phyloP scores from a whole-genome alignment of 2,797 vertebrate species.

The Naso thynnoides region DNA sequence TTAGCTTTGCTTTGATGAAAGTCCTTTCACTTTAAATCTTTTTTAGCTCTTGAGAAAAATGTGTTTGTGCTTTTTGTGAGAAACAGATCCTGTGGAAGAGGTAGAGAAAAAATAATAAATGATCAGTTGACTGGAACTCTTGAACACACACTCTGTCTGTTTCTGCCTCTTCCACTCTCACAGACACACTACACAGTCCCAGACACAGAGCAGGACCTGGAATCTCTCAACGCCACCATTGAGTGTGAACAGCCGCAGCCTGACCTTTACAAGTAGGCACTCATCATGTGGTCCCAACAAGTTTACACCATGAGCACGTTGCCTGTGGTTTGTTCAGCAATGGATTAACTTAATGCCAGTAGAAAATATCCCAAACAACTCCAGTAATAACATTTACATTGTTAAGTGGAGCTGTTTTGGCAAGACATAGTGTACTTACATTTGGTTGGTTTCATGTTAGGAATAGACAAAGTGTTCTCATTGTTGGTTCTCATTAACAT shows the following conservation, averaged over 20 bases:
- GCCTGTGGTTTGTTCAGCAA: slow-evolving; percentile 24
- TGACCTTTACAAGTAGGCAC: slow-evolving; percentile 97
- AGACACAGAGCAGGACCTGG: slow-evolving; percentile 89
- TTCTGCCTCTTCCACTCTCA: slow-evolving; percentile 37
- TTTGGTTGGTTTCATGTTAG: slow-evolving; percentile 8
- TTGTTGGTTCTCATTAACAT: slow-evolving; percentile 11
- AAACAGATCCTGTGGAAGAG: slow-evolving; percentile 7
- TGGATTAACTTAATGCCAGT: slow-evolving; percentile 19
- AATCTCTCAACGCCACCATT: slow-evolving; percentile 90
- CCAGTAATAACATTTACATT: slow-evolving; percentile 26
- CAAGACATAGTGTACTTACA: background rate
- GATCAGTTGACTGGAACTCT: slow-evolving; percentile 31
- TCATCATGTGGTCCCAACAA: slow-evolving; percentile 57
- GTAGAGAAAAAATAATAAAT: slow-evolving; percentile 26
- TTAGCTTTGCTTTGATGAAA: slow-evolving; percentile 8
- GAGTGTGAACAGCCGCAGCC: slow-evolving; percentile 98
- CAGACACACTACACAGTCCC: slow-evolving; percentile 95
- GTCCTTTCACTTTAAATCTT: background rate
- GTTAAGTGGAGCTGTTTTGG: slow-evolving; percentile 7
- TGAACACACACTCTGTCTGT: slow-evolving; percentile 22
- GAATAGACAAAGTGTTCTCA: background rate
- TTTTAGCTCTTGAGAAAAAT: background rate
- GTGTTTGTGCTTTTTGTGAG: background rate
- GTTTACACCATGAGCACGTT: slow-evolving; percentile 59
- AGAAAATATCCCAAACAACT: slow-evolving; percentile 28